phyloP scores from a whole-genome alignment of 2,113 vertebrate genomes.

The Bos indicus region DNA sequence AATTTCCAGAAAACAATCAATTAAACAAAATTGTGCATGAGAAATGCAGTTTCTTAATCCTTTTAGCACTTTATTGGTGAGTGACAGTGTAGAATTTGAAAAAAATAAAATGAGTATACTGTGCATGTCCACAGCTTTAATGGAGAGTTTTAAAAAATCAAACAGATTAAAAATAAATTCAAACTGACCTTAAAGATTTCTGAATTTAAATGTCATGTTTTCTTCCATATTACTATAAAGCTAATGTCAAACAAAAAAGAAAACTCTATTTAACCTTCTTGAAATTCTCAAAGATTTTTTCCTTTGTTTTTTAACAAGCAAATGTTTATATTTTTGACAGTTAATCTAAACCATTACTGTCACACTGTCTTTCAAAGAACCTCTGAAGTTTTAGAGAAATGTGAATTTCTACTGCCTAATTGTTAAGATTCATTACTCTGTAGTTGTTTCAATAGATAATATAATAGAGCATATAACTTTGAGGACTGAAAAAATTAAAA shows the following conservation, averaged over 20 bases:
- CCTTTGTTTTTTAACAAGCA: neutral
- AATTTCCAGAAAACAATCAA: neutral
- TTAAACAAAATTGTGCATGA: neutral
- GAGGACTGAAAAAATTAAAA: neutral
- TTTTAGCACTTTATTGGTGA: neutral
- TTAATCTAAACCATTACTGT: neutral
- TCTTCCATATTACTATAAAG: neutral
- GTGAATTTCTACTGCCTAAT: neutral
- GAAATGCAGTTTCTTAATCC: neutral
- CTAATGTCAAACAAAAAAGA: neutral
- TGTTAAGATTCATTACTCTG: neutral
- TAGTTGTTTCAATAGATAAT: neutral
- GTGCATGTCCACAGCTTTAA: neutral
- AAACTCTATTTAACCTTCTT: neutral
- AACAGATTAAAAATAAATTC: neutral
- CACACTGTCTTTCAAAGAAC: neutral
- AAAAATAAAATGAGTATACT: conserved; percentile 29
- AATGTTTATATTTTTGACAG: neutral
- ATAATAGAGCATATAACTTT: neutral
- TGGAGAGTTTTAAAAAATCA: neutral
- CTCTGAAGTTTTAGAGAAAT: neutral
- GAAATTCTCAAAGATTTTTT: neutral
- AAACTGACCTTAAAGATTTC: neutral
- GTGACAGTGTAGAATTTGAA: neutral
- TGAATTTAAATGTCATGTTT: neutral